Base-by-base conservation (phyloP, 2,888 invertebrate genomes). In the Drosophila anomalata region DNA sequence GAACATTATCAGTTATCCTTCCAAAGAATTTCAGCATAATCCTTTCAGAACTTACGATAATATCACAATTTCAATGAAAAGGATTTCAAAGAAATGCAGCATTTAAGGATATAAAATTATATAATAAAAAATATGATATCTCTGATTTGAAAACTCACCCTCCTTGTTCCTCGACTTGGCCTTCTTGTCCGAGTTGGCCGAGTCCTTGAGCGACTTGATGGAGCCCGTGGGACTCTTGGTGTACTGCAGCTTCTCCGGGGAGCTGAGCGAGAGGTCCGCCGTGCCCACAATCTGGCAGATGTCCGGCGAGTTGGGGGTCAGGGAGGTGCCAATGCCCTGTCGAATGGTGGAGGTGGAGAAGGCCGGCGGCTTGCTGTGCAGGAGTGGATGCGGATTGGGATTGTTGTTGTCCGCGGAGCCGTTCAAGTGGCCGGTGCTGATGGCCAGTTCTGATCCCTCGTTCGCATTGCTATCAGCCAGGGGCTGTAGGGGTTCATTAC, bases 201-300 rank as follows among this genome's bases (percentile, higher is more conserved):
- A 89, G 61, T 91, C 93, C 91, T 93, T 93, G 80, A 93, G 92
- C 58, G 93, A 92, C 90, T 93, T 93, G 68, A 92, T 92, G 51
- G 93, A 93, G 62, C 93, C 93, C 69, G 93, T 92, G 58, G 93
- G 93, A 91, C 93, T 93, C 89, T 93, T 93, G 86, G 93, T 90
- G 90, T 79, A 91, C 71, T 90, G 89, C 54, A 91, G 62, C 58
- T 91, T 90, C 48, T 91, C 90, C 1, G 91, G 91, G 11, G 91
- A 91, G 24, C 88, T 87, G 12, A 89, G 62, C 9, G 86, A 76
- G 3, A 89, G 76, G 62, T 91, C 90, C 8, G 80, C 75, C 36
- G 79, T 84, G 46, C 89, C 90, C 39, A 91, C 88, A 47, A 91
- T 90, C 78, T 90, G 90, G 67, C 90, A 90, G 41, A 88, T 89